Conservation (phyloP, 2,113 vertebrate species). For the Saccopteryx bilineata region DNA sequence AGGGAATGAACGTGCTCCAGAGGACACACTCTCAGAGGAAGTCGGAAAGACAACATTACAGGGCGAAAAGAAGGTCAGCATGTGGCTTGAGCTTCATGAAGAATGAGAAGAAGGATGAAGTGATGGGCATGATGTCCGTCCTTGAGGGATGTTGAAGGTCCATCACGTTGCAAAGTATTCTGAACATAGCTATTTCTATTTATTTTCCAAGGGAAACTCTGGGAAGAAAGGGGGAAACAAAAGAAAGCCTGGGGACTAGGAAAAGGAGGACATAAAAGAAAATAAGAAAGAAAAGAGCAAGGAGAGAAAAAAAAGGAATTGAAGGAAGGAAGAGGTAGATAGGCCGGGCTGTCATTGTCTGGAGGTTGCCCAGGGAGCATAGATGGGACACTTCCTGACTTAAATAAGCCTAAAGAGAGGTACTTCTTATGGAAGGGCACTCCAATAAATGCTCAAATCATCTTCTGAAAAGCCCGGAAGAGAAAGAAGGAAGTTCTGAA, state of each 20-base stretch:
- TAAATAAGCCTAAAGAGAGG: not conserved
- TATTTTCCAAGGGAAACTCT: constrained; percentile 19
- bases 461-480: not conserved
- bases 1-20: not conserved
- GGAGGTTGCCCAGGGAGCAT: not conserved
- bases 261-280: not conserved
- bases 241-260: not conserved
- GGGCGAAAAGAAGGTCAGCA: not conserved
- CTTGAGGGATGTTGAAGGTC: not conserved
- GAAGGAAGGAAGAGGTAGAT: not conserved
- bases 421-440: not conserved
- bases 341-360: not conserved
- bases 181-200: constrained; percentile 25
- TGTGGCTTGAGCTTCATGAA: not conserved
- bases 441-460: not conserved
- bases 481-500: constrained; percentile 12
- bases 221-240: not conserved
- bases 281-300: not conserved
- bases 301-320: not conserved
- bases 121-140: not conserved
- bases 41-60: not conserved
- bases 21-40: not conserved
- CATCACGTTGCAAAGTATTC: not conserved
- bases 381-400: not conserved
- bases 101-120: not conserved